A percentile compares a stretch with the other conserved stretches of the same genome.
Evolutionary conservation across 2,797 vertebrate species (phyloP).

Genomic region (Tokudaia muenninki): DNA sequence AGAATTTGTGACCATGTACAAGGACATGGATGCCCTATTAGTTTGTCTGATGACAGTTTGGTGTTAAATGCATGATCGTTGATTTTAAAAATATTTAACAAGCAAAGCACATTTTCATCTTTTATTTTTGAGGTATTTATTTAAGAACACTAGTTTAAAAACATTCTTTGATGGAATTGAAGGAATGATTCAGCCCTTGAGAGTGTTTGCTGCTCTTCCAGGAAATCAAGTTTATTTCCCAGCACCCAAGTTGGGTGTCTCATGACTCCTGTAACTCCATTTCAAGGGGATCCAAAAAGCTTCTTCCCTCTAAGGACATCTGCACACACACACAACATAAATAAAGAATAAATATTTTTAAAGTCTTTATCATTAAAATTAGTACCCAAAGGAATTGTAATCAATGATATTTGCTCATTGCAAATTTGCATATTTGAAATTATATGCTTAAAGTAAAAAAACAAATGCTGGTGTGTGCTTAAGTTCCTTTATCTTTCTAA

Average conservation of each 20-base stretch:
- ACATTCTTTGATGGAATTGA: constrained; percentile 30
- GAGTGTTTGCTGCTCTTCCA: background rate
- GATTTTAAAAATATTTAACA: constrained; percentile 62
- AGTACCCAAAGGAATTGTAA: constrained; percentile 38
- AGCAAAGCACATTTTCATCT: constrained; percentile 9
- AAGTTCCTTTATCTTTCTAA: constrained; percentile 62
- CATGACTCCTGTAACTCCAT: no score
- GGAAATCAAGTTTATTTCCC: background rate
- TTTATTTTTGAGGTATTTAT: constrained; percentile 45
- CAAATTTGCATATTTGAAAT: constrained; percentile 73
- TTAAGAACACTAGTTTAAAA: constrained; percentile 63
- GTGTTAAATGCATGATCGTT: constrained; percentile 52
- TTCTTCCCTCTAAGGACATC: no score
- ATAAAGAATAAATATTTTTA: background rate
- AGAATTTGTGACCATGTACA: constrained; percentile 51
- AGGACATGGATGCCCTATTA: constrained; percentile 53
- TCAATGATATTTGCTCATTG: constrained; percentile 50
- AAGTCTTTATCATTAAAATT: constrained; percentile 53
- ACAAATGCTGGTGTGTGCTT: constrained; percentile 65
- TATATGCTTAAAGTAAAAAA: constrained; percentile 58
- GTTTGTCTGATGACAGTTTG: constrained; percentile 62
- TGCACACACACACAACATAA: no score
- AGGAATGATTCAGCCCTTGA: background rate
- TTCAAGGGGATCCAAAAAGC: background rate
- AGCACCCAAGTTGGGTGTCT: background rate